These are phyloP conservation scores for Mercenaria mercenaria DNA, from an alignment of 1,140 invertebrate species.

Conservation along the genomic window DNA sequence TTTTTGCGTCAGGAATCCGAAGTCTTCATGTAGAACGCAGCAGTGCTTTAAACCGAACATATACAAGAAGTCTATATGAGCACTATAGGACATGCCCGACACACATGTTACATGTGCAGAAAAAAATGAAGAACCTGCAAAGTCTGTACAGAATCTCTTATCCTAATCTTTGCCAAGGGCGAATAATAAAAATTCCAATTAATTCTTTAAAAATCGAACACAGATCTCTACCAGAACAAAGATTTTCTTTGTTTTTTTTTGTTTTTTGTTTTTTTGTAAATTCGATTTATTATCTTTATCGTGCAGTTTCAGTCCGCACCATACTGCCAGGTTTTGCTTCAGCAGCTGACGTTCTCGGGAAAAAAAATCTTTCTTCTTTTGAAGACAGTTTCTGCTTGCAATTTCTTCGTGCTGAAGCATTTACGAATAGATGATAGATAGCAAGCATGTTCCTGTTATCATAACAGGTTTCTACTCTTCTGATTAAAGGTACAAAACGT, in stretches of 20 bases:
- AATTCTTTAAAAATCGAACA: neutral
- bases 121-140: no score
- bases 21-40: no score
- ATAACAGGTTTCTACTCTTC: constrained; percentile 39
- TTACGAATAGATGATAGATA: constrained; percentile 26
- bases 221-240: neutral
- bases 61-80: no score
- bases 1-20: no score
- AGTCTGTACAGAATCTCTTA: neutral
- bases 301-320: neutral
- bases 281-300: neutral
- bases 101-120: no score
- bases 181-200: constrained; percentile 28
- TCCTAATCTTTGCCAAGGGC: neutral
- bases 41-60: no score
- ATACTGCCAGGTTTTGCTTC: neutral
- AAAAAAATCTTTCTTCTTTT: neutral
- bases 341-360: neutral
- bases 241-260: constrained; percentile 10
- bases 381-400: neutral
- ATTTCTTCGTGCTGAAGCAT: constrained; percentile 35
- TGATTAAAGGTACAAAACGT: constrained; percentile 40
- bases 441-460: constrained; percentile 40
- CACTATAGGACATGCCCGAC: no score
- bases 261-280: neutral